Evolutionary conservation across 92 coral and sea anemone genomes (phyloP).

Genomic region (Epizoanthus rinbou): DNA sequence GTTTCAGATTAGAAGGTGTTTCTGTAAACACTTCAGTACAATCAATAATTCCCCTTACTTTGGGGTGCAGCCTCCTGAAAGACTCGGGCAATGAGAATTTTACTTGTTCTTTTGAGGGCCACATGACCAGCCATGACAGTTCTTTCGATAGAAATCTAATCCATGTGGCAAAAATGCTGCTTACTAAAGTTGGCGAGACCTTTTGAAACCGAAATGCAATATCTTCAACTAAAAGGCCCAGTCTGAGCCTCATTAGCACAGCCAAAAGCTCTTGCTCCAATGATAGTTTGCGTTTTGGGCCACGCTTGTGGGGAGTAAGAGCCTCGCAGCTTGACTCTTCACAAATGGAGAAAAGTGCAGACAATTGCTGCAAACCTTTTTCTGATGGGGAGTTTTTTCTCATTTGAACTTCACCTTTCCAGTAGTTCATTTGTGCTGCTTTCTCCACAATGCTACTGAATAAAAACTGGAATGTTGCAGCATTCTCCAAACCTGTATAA

Average conservation of each 20-base stretch:
- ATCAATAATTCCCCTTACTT: constrained; percentile 53
- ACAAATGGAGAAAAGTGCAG: background rate
- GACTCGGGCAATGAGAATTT: constrained; percentile 45
- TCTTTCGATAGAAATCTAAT: constrained; percentile 34
- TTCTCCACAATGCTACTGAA: background rate
- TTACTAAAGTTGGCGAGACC: background rate
- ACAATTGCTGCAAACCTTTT: background rate
- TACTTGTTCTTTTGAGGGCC: constrained; percentile 49
- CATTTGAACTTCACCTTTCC: constrained; percentile 12
- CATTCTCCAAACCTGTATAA: constrained; percentile 39
- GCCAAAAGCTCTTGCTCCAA: constrained; percentile 41
- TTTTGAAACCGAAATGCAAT: constrained; percentile 45
- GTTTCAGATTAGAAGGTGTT: constrained; percentile 50
- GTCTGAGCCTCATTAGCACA: constrained; percentile 25
- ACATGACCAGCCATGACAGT: constrained; percentile 47
- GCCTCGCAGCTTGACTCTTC: background rate
- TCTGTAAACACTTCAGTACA: constrained; percentile 60
- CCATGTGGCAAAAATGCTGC: constrained; percentile 27
- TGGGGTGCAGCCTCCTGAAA: constrained; percentile 47
- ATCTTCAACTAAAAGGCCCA: constrained; percentile 34
- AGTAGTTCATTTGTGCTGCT: constrained; percentile 38
- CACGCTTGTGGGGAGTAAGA: constrained; percentile 23
- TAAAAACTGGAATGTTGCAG: constrained; percentile 15
- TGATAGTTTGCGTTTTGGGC: constrained; percentile 37
- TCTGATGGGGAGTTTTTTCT: background rate